Evolutionary conservation across 2,113 vertebrate species (phyloP).

Genomic region (Paracanthobrama guichenoti): DNA sequence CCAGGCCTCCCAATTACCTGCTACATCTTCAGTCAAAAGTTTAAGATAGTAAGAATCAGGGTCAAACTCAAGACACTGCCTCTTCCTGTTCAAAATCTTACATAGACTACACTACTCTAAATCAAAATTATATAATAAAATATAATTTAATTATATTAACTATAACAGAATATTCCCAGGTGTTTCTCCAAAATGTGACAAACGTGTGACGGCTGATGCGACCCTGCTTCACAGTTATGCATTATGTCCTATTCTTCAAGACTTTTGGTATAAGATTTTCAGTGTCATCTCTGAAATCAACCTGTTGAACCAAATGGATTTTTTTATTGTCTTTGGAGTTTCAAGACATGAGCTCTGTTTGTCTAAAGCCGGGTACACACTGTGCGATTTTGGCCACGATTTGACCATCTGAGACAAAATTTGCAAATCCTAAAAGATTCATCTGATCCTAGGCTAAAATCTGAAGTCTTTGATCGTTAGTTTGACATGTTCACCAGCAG

Average conservation of each 20-base stretch:
- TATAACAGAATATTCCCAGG: background rate
- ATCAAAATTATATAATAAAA: background rate
- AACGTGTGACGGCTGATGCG: background rate
- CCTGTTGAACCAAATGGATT: background rate
- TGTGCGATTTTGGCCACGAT: no score
- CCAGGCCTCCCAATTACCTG: no score
- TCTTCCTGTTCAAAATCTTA: background rate
- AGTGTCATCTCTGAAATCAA: background rate
- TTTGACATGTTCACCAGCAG: no score
- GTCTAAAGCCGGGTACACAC: no score
- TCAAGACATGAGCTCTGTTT: background rate
- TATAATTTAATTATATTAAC: no score
- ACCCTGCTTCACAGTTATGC: background rate
- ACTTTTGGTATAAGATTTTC: background rate
- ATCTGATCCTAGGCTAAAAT: no score
- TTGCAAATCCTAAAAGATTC: no score
- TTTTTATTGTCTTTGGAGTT: background rate
- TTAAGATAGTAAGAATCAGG: no score
- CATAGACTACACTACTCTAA: background rate
- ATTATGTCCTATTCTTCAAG: background rate
- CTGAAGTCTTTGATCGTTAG: no score
- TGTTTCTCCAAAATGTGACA: background rate
- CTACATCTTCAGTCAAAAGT: no score
- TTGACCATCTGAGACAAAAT: no score
- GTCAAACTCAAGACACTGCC: background rate